Evolutionary conservation across 2,113 vertebrate genomes (phyloP).

Genomic region (Halichoerus grypus): DNA sequence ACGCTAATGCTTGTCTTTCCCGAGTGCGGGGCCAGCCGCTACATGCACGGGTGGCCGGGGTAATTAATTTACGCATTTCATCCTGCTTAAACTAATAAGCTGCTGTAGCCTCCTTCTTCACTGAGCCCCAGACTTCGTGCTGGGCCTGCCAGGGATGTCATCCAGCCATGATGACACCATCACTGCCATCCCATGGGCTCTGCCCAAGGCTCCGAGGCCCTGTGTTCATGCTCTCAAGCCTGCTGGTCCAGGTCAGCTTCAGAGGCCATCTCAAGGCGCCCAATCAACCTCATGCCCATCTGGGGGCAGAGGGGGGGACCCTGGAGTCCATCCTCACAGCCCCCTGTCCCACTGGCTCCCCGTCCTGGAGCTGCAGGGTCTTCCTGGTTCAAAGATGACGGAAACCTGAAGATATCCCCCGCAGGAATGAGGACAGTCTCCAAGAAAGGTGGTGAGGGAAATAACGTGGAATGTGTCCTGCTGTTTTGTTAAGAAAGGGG

Average conservation of each 20-base stretch:
- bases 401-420: neutral
- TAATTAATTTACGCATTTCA: slow-evolving; percentile 82
- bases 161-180: rapidly evolving
- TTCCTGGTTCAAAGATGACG: neutral
- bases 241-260: neutral
- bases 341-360: neutral
- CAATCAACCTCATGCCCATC: neutral
- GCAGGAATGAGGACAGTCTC: rapidly evolving
- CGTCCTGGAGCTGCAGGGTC: neutral
- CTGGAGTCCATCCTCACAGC: neutral
- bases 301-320: no score
- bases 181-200: neutral
- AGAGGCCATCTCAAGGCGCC: neutral
- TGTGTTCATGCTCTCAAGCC: neutral
- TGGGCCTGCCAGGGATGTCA: neutral
- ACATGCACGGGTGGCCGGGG: slow-evolving; percentile 5
- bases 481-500: neutral
- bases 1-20: slow-evolving; percentile 38
- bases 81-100: slow-evolving; percentile 78
- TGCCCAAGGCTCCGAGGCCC: neutral
- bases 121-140: neutral
- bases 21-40: neutral
- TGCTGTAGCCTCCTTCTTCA: slow-evolving; percentile 22
- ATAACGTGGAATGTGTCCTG: rapidly evolving
- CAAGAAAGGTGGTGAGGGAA: neutral